phyloP scores from a whole-genome alignment of 2,113 vertebrate species.

The Andinoacara biseriatus region DNA sequence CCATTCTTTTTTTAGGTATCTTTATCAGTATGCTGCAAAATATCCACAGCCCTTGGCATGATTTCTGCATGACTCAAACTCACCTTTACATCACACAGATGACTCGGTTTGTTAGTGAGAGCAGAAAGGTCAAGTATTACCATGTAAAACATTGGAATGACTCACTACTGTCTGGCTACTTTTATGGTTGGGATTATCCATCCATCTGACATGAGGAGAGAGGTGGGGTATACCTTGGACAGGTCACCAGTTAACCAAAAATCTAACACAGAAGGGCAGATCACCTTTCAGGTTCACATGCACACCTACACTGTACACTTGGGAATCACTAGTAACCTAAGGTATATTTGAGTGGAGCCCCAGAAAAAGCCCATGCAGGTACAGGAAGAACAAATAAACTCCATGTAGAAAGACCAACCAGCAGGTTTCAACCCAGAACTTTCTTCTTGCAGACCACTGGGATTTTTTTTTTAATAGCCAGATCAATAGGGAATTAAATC shows the following conservation, averaged over 20 bases:
- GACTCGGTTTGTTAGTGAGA: neutral
- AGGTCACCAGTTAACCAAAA: neutral
- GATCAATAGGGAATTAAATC: slow-evolving; percentile 11
- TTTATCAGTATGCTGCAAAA: slow-evolving; percentile 1
- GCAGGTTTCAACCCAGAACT: neutral
- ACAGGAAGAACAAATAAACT: neutral
- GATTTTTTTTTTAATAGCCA: neutral
- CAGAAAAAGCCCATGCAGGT: neutral
- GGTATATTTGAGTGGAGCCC: neutral
- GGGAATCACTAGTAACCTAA: neutral
- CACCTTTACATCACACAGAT: slow-evolving; percentile 1
- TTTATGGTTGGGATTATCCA: neutral
- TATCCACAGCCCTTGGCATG: neutral
- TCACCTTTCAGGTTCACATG: neutral
- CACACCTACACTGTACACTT: neutral
- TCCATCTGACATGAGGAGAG: no score
- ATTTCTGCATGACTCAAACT: slow-evolving; percentile 15
- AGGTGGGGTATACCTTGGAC: neutral
- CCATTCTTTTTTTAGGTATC: neutral
- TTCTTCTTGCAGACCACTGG: neutral
- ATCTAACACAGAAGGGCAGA: no score
- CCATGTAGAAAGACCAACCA: neutral
- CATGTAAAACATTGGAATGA: neutral
- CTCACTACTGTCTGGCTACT: neutral
- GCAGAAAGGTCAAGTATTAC: slow-evolving; percentile 5